Percentiles rank a stretch among this genome's conserved stretches.
These are phyloP conservation scores for Fistularia tabacaria DNA, from an alignment of 2,797 vertebrate genomes.

Conservation along the genomic window DNA sequence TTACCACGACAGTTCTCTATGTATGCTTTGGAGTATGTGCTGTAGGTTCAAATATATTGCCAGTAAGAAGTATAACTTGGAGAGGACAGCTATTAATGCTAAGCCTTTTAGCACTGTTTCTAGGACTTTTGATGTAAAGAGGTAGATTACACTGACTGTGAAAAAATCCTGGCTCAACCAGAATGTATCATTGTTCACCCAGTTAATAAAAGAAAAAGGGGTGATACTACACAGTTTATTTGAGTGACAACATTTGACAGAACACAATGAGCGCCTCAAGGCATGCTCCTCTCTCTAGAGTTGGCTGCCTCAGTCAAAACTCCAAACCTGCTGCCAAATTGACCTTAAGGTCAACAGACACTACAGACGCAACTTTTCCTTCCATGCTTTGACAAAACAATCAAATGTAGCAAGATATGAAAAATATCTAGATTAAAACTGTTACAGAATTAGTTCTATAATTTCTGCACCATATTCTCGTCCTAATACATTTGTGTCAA, in stretches of 20 bases:
- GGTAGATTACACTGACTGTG: conserved; percentile 54
- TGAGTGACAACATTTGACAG: conserved; percentile 68
- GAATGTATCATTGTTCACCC: conserved; percentile 55
- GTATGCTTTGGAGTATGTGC: background rate
- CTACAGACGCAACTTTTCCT: conserved; percentile 55
- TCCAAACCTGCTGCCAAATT: conserved; percentile 73
- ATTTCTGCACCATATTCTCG: conserved; percentile 30
- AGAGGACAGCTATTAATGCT: conserved; percentile 56
- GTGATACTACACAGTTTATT: conserved; percentile 59
- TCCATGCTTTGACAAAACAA: conserved; percentile 42
- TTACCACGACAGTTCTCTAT: conserved; percentile 16
- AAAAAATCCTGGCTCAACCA: conserved; percentile 46
- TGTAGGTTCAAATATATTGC: conserved; percentile 25
- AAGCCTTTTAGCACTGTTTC: conserved; percentile 61
- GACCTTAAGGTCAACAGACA: conserved; percentile 70
- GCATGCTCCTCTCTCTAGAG: conserved; percentile 63
- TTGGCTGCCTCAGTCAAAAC: conserved; percentile 73
- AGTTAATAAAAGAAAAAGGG: conserved; percentile 65
- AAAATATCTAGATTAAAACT: conserved; percentile 34
- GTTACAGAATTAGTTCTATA: conserved; percentile 14
- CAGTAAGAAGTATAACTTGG: conserved; percentile 42
- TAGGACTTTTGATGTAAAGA: conserved; percentile 53
- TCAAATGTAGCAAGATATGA: conserved; percentile 33
- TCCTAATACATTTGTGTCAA: conserved; percentile 30
- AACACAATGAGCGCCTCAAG: conserved; percentile 53